Conservation (phyloP, 2,797 vertebrate genomes). For the Dermochelys coriacea region DNA sequence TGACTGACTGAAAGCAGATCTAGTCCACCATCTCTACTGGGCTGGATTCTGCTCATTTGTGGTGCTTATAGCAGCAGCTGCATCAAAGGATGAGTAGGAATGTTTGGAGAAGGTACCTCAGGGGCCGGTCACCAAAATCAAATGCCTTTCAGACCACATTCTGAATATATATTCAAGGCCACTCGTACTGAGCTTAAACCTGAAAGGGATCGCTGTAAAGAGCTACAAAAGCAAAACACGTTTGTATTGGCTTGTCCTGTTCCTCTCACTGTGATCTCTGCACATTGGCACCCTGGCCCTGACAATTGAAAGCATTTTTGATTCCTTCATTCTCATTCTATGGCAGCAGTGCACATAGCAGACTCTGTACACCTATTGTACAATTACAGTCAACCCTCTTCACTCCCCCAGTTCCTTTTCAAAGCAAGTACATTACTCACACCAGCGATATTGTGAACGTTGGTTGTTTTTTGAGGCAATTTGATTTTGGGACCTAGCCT, state of each 20-base stretch:
- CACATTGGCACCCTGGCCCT: neutral
- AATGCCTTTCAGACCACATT: neutral
- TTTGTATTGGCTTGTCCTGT: conserved; percentile 6
- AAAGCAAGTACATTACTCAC: neutral
- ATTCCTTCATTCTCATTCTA: neutral
- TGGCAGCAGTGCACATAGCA: neutral
- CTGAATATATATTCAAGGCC: neutral
- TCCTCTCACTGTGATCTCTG: neutral
- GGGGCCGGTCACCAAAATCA: neutral
- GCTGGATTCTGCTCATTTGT: neutral
- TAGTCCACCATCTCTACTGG: neutral
- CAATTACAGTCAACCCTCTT: neutral
- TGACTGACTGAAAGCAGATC: neutral
- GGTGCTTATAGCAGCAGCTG: neutral
- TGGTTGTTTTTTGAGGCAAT: neutral
- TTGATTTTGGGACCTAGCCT: neutral
- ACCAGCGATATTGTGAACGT: neutral
- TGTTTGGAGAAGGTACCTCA: neutral
- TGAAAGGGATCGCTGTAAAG: neutral
- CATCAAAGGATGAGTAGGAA: neutral
- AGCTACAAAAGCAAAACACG: neutral
- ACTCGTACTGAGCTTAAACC: neutral
- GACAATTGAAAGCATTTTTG: conserved; percentile 4
- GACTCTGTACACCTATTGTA: neutral
- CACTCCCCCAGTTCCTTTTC: neutral